Percentiles rank a stretch among this genome's conserved stretches.
Evolutionary conservation across 2,888 invertebrate species (phyloP).

Genomic region (Caenorhabditis imperialis): DNA sequence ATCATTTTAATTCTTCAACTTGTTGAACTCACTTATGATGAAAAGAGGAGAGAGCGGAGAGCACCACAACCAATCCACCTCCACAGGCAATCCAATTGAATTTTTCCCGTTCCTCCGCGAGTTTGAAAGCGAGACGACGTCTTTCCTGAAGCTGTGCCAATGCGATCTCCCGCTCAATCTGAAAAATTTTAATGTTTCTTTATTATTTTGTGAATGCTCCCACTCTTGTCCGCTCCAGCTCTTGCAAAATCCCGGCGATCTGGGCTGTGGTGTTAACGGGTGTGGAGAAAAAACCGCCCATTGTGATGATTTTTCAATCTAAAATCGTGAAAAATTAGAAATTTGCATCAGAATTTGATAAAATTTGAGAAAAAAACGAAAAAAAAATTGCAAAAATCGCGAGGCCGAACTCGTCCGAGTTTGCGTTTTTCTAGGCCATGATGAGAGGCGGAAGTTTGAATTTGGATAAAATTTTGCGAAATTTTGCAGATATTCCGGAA

Average conservation of each 20-base stretch:
- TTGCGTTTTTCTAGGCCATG: neutral
- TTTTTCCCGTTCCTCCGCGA: conserved; percentile 63
- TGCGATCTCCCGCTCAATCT: conserved; percentile 68
- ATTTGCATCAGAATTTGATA: neutral
- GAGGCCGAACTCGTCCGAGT: neutral
- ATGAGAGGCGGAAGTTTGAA: neutral
- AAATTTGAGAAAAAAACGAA: conserved; percentile 3
- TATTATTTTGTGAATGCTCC: neutral
- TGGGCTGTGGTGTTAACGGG: conserved; percentile 22
- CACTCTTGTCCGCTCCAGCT: conserved; percentile 50
- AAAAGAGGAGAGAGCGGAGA: conserved; percentile 57
- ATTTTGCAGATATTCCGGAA: too few relatives aligned
- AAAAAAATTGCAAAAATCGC: neutral
- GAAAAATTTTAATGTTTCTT: conserved; percentile 8
- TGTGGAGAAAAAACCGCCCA: conserved; percentile 43
- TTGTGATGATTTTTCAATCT: conserved; percentile 1
- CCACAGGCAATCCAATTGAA: conserved; percentile 61
- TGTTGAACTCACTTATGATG: conserved; percentile 59
- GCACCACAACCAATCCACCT: conserved; percentile 55
- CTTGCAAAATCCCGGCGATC: conserved; percentile 39
- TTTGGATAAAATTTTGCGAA: neutral
- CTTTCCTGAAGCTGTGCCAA: conserved; percentile 58
- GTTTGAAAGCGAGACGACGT: conserved; percentile 57
- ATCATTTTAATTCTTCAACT: neutral
- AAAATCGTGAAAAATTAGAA: conserved; percentile 1